Percentiles rank a stretch among this genome's conserved stretches.
These are phyloP conservation scores for Acromyrmex charruanus DNA, from an alignment of 1,140 invertebrate species.

Conservation along the genomic window DNA sequence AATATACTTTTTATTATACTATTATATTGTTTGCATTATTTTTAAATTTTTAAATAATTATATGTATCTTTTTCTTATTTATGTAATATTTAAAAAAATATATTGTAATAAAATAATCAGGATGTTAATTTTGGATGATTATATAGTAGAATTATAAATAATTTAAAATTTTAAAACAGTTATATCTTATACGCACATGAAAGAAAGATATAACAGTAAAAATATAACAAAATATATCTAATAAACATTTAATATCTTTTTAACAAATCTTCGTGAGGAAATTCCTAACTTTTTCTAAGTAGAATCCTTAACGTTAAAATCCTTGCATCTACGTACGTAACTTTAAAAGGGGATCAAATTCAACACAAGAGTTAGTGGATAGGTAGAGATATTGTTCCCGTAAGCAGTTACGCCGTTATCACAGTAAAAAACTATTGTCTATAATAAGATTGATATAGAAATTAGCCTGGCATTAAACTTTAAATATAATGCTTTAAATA, in stretches of 20 bases:
- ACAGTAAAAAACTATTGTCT: neutral
- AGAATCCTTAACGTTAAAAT: neutral
- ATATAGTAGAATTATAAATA: neutral
- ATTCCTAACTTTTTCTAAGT: neutral
- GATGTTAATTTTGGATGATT: neutral
- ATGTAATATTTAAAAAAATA: neutral
- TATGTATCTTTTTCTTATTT: neutral
- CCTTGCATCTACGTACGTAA: slow-evolving; percentile 9
- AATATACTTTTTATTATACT: neutral
- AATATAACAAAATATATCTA: neutral
- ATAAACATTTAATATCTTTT: slow-evolving; percentile 2
- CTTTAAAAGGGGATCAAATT: slow-evolving; percentile 27
- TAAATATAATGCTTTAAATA: neutral
- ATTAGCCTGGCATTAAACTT: neutral
- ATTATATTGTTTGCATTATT: neutral
- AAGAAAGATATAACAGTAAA: neutral
- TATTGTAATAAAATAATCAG: neutral
- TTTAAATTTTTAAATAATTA: neutral
- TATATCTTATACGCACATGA: neutral
- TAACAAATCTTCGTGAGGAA: neutral
- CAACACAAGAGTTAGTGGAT: neutral
- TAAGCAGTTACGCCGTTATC: slow-evolving; percentile 20
- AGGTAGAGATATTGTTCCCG: neutral
- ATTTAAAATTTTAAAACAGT: neutral
- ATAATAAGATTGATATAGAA: neutral